Evolutionary conservation across 2,888 invertebrate species (phyloP).

Genomic region (Spisula subtruncata): DNA sequence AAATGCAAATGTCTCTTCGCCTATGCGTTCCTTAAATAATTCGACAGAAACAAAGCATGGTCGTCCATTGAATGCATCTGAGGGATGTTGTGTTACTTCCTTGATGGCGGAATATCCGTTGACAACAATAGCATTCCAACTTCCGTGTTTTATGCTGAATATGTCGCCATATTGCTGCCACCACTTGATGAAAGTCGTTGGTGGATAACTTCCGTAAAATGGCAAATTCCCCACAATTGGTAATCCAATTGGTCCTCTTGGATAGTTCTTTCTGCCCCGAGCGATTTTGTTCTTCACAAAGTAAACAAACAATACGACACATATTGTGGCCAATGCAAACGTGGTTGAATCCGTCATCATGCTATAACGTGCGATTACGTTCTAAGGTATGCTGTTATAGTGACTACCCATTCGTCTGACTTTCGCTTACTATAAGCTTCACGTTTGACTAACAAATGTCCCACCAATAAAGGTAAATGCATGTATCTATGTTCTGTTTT

Average conservation of each 20-base stretch:
- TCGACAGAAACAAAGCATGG: constrained; percentile 63
- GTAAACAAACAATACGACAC: not conserved
- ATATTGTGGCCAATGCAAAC: not conserved
- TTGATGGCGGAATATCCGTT: constrained; percentile 63
- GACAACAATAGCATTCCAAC: constrained; percentile 69
- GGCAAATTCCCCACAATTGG: constrained; percentile 74
- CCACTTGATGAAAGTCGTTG: constrained; percentile 60
- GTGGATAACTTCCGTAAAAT: constrained; percentile 64
- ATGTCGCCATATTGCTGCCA: constrained; percentile 70
- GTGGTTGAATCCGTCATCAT: not conserved
- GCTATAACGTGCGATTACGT: not conserved
- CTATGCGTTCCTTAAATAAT: constrained; percentile 31
- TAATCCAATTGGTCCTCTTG: constrained; percentile 69
- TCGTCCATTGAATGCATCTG: constrained; percentile 65
- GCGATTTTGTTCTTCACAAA: not conserved
- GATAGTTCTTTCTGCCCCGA: constrained; percentile 25
- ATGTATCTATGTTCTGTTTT: no score
- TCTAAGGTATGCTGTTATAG: no score
- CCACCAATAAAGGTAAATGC: no score
- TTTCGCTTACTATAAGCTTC: no score
- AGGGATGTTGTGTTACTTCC: constrained; percentile 49
- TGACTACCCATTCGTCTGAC: no score
- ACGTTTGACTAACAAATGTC: no score
- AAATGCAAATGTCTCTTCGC: constrained; percentile 53
- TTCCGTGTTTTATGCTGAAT: constrained; percentile 70